Evolutionary conservation across 2,113 vertebrate species (phyloP), one percentile per base, ranked within the genome.

Genomic region (Neodontobutis hainanensis): DNA sequence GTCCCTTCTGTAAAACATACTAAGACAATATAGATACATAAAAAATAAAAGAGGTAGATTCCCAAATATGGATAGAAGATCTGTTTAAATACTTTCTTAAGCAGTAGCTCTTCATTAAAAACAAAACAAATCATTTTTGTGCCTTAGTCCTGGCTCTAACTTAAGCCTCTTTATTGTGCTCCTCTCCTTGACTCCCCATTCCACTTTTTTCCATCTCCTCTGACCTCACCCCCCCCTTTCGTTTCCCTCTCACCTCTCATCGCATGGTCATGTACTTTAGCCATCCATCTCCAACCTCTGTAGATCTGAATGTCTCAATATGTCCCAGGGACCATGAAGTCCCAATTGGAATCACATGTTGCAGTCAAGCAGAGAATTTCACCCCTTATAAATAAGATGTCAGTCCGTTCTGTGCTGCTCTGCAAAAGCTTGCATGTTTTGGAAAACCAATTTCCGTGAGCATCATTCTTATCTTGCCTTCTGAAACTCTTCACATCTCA

Each of bases 341-440:
- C 83, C 83, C 82, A 91, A 92, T 91, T 89, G 89, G 73, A 89
- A 90, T 93, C 91, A 92, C 74, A 90, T 93, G 90, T 90, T 85
- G 67, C 46, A 72, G 85, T 56, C 4, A 19, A 75, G 73, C 73
- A 11, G 61, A 85, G 81, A 75, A 84, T 81, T 87, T 85, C 80
- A 79, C 70, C 80, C 81, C 62, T 84, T 84, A 85, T 90, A 91
- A 85, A 89, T 90, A 86, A 88, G 86, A 85, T 80, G 76, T 89
- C 87, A 82, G 79, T 70, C 65, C 71, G 32, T 59, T n/a, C 16
- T 40, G 0, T 49, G 44, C 69, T 68, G 36, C 59, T 75, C 48
- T 51, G 14, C 61, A 51, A 50, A 52, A 49, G 40, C 36, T 34
- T 45, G 12, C 51, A 15, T 45, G 15, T 45, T 59, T 48, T 61